Base-by-base conservation (phyloP, 2,888 invertebrate genomes). In the Molanna angustata region DNA sequence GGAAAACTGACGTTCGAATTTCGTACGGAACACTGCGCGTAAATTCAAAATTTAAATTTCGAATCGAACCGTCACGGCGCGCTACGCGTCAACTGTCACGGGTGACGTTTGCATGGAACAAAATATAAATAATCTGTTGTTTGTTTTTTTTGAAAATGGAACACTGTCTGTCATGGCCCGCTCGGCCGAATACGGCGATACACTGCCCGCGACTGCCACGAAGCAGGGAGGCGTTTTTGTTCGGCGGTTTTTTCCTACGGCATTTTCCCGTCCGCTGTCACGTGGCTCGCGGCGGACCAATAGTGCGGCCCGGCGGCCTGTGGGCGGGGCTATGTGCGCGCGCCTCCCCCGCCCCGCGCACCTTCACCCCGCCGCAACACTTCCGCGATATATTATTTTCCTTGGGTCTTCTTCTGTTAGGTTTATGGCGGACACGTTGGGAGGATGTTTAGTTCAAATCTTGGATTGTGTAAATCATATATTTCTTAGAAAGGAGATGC, bases 151-250 rank as follows among this genome's bases (percentile, higher is more conserved):
- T 3, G 18, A 37, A n/a, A 37, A 17, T 37, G 4, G 18, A 17
- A 16, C 37, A 37, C 37, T n/a, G n/a, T n/a, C n/a, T n/a, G n/a
- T n/a, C n/a, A 7, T 27, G 6, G 27, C 27, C 27, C 27, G 11
- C 4, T 11, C 49, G 35, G 42, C 49, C 49, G 49, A 42, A 43
- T 49, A 37, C 49, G 43, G 42, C 41, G 49, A 35, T 43, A 20
- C 16, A 49, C 49, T 43, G 43, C 21, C 42, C 49, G 49, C 49
- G 35, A 49, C 49, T 49, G 49, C 20, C 42, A 33, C 32, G 17
- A 20, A 20, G 20, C 19, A 20, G 22, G 49, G 33, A 49, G 49
- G 49, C 49, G 49, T 49, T 49, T 35, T 49, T 42, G 31, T 16
- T 2, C 11, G 20, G 16, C 17, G 49, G 42, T 49, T 49, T 49